phyloP scores from a whole-genome alignment of 2,888 invertebrate species.

The Hyalella azteca region DNA sequence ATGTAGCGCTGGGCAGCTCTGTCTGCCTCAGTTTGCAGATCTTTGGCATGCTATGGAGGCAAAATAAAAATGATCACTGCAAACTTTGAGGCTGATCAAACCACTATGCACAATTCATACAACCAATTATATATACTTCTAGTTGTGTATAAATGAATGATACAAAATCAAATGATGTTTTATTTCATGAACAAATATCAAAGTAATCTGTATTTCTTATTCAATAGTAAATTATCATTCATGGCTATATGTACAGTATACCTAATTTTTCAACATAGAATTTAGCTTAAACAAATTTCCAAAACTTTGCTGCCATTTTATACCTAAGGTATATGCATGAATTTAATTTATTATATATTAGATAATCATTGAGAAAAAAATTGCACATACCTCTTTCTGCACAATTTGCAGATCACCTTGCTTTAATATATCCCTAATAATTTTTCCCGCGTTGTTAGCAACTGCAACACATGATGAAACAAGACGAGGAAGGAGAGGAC shows the following conservation, averaged over 20 bases:
- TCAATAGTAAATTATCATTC: background rate
- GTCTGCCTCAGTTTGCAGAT: conserved; percentile 98
- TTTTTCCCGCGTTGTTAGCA: conserved; percentile 83
- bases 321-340: background rate
- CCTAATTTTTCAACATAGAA: background rate
- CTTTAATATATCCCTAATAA: conserved; percentile 88
- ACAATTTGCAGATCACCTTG: conserved; percentile 89
- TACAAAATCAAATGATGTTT: background rate
- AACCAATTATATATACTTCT: background rate
- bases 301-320: no score
- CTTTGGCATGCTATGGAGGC: conserved; percentile 78
- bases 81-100: background rate
- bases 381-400: conserved; percentile 74
- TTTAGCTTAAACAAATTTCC: background rate
- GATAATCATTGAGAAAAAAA: background rate
- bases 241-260: background rate
- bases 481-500: conserved; percentile 68
- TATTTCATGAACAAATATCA: background rate
- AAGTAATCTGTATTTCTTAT: background rate
- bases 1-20: conserved; percentile 93
- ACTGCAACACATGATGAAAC: conserved; percentile 80
- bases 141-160: background rate
- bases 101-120: background rate
- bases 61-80: background rate
- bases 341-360: background rate